These are phyloP conservation scores for Furcula furcula DNA, from an alignment of 2,888 invertebrate genomes.

Conservation along the genomic window DNA sequence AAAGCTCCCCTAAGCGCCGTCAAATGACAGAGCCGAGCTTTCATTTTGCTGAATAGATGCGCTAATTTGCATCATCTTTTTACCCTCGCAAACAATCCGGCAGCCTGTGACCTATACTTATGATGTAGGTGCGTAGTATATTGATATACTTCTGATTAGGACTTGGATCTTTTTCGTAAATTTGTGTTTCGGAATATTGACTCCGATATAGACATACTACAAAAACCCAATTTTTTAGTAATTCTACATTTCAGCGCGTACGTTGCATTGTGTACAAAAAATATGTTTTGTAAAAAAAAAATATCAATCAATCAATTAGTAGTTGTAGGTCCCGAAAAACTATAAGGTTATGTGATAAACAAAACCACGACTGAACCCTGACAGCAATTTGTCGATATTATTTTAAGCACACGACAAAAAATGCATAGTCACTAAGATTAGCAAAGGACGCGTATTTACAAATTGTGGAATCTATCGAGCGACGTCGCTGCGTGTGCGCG, in stretches of 20 bases:
- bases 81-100: conserved; percentile 26
- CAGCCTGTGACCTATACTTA: conserved; percentile 20
- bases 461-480: conserved; percentile 53
- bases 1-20: conserved; percentile 61
- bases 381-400: conserved; percentile 59
- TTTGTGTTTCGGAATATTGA: too few species aligned
- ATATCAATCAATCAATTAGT: too few species aligned
- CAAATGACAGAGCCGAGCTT: conserved; percentile 67
- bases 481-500: conserved; percentile 46
- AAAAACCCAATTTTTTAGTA: too few species aligned
- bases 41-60: conserved; percentile 74
- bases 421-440: conserved; percentile 41
- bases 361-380: conserved; percentile 16
- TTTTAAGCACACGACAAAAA: conserved; percentile 63
- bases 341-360: too few species aligned
- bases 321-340: too few species aligned
- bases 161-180: too few species aligned
- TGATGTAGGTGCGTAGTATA: neutral
- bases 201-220: too few species aligned
- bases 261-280: too few species aligned
- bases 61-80: conserved; percentile 78
- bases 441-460: conserved; percentile 50
- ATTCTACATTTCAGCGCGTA: too few species aligned
- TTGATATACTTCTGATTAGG: too few species aligned
- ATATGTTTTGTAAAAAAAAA: too few species aligned